Conservation (phyloP, 2,888 invertebrate genomes). For the Eubasilissa splendida region DNA sequence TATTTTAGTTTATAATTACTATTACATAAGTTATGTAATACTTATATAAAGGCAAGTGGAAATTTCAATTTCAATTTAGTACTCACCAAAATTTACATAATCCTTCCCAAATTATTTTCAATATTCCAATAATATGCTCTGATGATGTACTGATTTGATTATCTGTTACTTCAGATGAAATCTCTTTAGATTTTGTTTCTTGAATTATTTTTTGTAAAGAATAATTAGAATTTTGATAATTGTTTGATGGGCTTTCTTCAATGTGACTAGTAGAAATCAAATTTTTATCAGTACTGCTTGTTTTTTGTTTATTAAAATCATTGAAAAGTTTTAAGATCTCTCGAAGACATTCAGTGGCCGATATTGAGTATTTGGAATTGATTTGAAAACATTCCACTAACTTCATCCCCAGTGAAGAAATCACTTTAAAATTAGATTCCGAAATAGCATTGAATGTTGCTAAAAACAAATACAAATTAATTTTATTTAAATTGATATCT, state of each 20-base stretch:
- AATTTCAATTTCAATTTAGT: background rate
- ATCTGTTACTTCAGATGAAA: background rate
- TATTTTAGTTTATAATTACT: too few relatives aligned
- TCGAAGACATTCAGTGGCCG: conserved; percentile 14
- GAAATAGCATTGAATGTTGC: background rate
- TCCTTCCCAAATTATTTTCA: conserved; percentile 25
- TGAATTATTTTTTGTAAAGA: background rate
- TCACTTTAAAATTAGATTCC: background rate
- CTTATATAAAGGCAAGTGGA: too few relatives aligned
- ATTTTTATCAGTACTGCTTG: background rate
- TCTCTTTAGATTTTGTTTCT: background rate
- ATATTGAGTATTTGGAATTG: conserved; percentile 32
- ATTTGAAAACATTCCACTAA: conserved; percentile 17
- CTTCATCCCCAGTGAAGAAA: background rate
- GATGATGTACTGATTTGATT: background rate
- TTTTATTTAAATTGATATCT: background rate
- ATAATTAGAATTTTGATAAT: background rate
- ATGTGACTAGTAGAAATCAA: background rate
- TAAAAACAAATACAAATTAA: background rate
- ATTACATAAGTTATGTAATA: too few relatives aligned
- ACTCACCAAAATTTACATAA: conserved; percentile 31
- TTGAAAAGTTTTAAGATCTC: conserved; percentile 23
- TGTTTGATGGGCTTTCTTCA: conserved; percentile 3
- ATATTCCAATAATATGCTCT: conserved; percentile 12
- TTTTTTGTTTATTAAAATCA: background rate